Evolutionary conservation across 1,140 invertebrate species (phyloP), one percentile per base, ranked within the genome.

Genomic region (Choristoneura fumiferana): DNA sequence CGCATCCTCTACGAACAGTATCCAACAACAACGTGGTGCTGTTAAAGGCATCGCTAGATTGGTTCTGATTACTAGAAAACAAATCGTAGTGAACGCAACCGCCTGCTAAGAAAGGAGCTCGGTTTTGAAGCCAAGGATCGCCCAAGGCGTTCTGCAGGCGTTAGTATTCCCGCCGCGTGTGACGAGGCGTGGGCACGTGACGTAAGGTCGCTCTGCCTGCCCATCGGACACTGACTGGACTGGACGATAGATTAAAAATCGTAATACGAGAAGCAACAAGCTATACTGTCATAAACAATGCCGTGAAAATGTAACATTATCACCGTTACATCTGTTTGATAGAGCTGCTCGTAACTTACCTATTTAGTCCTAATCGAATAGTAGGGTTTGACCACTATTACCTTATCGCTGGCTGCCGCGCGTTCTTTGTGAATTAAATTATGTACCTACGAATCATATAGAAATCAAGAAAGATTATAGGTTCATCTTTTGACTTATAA

Each of bases 81-180:
- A 71, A 76, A 36, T 36, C 5, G 68, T 72, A 77, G 78, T 73
- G 77, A 78, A 78, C 76, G 80, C 78, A 81, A 85, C 73, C 67
- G 75, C 76, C 67, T 84, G 65, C 74, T 74, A 81, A 82, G 84
- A 84, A 89, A 87, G 84, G 86, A 83, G 84, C 67, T 84, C 71
- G 81, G 81, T 87, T 89, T 89, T 89, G 84, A 89, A 89, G 86
- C 86, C 86, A 89, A 89, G 86, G 86, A 89, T 89, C 67, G 62
- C 82, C 76, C 85, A 88, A 88, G 85, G 85, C 79, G 81, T 77
- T 82, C 73, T 71, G 76, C 61, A 78, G 73, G 69, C 68, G 82
- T 89, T 89, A 84, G 80, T 89, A 89, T 89, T 79, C 86, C 73
- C 75, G 58, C 58, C 78, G 86, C 86, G 83, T 85, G 59, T 73